Conservation (phyloP, 2,888 invertebrate genomes). For the Pseudolycoriella hygida region DNA sequence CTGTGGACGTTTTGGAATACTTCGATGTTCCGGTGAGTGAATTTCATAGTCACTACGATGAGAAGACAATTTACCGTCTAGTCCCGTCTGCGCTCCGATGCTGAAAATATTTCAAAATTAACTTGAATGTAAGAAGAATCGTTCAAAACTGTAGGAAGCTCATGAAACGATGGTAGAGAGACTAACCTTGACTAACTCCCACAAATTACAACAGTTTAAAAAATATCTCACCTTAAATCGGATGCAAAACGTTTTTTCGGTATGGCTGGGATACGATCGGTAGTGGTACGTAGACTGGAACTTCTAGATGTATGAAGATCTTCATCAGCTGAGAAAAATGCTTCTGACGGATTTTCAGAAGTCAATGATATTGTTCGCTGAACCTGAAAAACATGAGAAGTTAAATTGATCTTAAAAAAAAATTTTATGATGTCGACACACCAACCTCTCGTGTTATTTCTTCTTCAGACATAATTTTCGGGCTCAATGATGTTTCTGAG, state of each 20-base stretch:
- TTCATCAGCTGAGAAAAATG: constrained; percentile 87
- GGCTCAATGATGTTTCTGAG: constrained; percentile 23
- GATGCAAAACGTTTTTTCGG: constrained; percentile 27
- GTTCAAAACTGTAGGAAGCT: too few species aligned
- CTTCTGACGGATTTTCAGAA: constrained; percentile 80
- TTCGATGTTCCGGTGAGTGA: constrained; percentile 40
- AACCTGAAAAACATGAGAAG: constrained; percentile 18
- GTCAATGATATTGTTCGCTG: constrained; percentile 75
- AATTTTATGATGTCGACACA: constrained; percentile 1
- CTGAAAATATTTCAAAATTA: constrained; percentile 12
- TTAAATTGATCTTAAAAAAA: constrained; percentile 12
- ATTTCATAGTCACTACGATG: constrained; percentile 45
- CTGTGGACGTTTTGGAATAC: constrained; percentile 27
- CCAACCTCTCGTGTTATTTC: constrained; percentile 23
- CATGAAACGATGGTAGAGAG: too few species aligned
- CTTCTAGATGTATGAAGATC: constrained; percentile 34
- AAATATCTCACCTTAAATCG: constrained; percentile 21
- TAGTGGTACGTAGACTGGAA: constrained; percentile 15
- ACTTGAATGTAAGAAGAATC: too few species aligned
- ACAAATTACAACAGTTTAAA: constrained; percentile 1
- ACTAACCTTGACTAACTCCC: too few species aligned
- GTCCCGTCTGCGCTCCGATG: constrained; percentile 25
- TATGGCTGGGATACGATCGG: constrained; percentile 7
- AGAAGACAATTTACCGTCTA: constrained; percentile 28
- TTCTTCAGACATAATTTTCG: constrained; percentile 17